Conservation (phyloP, 2,113 vertebrate genomes). For the Microtus montanus region DNA sequence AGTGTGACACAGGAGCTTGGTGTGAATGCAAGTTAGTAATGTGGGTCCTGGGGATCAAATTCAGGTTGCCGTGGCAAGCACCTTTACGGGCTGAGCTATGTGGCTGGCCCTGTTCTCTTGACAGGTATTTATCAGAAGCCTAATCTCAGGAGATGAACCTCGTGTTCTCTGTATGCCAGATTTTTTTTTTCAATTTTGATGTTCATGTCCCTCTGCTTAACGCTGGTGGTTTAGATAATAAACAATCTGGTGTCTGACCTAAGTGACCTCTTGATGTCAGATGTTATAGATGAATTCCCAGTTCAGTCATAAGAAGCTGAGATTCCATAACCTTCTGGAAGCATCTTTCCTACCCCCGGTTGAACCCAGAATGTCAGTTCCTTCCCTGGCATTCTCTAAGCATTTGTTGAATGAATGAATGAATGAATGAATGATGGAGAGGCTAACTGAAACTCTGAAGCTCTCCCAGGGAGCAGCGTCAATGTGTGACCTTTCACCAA, state of each 20-base stretch:
- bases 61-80: neutral
- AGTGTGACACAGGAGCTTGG: neutral
- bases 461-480: neutral
- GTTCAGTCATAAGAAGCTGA: fast-evolving
- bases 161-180: fast-evolving
- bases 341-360: neutral
- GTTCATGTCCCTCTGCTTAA: neutral
- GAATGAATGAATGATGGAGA: no score
- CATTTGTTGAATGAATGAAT: no score
- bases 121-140: neutral
- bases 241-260: neutral
- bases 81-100: neutral
- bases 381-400: fast-evolving
- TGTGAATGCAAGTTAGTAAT: neutral
- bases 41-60: neutral
- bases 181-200: neutral
- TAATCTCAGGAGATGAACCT: neutral
- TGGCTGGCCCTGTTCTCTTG: neutral
- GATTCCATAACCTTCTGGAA: neutral
- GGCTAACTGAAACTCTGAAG: neutral
- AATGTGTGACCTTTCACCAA: fast-evolving
- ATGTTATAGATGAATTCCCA: neutral
- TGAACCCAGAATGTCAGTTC: neutral
- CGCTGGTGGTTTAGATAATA: neutral
- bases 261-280: fast-evolving